Percentiles rank a stretch among this genome's conserved stretches.
Evolutionary conservation across 2,113 vertebrate species (phyloP).

Genomic region (Oryzias melastigma): DNA sequence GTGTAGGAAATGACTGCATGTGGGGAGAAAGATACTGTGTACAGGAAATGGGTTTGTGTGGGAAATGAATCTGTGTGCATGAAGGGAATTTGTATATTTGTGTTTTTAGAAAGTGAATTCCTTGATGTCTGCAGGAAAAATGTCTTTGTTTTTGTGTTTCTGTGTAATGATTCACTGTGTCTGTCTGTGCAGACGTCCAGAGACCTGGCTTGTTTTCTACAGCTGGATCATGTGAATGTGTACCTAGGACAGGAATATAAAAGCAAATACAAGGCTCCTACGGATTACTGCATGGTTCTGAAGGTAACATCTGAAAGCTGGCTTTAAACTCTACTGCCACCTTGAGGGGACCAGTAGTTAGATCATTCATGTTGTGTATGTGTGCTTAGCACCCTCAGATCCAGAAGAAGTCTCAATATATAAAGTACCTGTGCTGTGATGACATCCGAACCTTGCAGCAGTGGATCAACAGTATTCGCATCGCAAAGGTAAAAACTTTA

Average conservation of each 20-base stretch:
- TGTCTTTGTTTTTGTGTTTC: too few species aligned
- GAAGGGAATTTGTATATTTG: too few species aligned
- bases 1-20: too few species aligned
- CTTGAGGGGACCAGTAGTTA: constrained; percentile 15
- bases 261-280: constrained; percentile 97
- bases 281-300: constrained; percentile 93
- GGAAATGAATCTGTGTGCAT: too few species aligned
- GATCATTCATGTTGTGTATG: constrained; percentile 4
- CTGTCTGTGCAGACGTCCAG: constrained; percentile 82
- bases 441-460: constrained; percentile 93
- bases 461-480: constrained; percentile 96
- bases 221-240: constrained; percentile 95
- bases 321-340: background rate
- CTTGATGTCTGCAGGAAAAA: too few species aligned
- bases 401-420: constrained; percentile 99
- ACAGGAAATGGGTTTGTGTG: too few species aligned
- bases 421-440: constrained; percentile 97
- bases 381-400: constrained; percentile 92
- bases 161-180: background rate
- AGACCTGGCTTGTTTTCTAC: constrained; percentile 95
- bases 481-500: constrained; percentile 85
- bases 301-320: constrained; percentile 79
- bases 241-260: constrained; percentile 95
- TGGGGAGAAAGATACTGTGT: too few species aligned
- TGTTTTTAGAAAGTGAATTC: too few species aligned